phyloP scores from a whole-genome alignment of 1,140 invertebrate genomes.

The Papilio aristodemus region DNA sequence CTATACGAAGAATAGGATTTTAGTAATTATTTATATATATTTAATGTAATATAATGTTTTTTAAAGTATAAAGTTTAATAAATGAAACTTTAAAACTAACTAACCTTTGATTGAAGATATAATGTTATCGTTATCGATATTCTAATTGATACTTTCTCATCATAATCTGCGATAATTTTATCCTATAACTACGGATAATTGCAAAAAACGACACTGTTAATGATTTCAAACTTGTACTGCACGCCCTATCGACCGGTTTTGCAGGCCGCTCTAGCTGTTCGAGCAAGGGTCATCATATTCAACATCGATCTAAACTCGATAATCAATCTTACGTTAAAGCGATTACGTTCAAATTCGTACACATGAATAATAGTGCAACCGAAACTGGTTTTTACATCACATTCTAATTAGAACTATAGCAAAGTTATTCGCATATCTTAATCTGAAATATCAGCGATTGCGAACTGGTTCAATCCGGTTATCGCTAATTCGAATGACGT shows the following conservation, averaged over 20 bases:
- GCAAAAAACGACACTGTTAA: constrained; percentile 22
- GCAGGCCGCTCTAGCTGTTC: constrained; percentile 51
- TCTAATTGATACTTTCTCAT: constrained; percentile 4
- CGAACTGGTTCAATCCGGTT: constrained; percentile 13
- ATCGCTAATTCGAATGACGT: neutral
- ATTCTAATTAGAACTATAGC: constrained; percentile 31
- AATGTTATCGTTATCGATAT: constrained; percentile 10
- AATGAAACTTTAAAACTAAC: too few relatives aligned
- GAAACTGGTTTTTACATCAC: constrained; percentile 31
- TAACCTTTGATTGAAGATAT: neutral
- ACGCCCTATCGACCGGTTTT: constrained; percentile 52
- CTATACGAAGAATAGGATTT: neutral
- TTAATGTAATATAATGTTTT: too few relatives aligned
- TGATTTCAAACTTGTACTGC: constrained; percentile 35
- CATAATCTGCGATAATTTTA: neutral
- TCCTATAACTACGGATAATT: constrained; percentile 24
- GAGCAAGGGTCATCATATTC: constrained; percentile 49
- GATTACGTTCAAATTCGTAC: constrained; percentile 32
- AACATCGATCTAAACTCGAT: constrained; percentile 30
- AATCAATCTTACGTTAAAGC: constrained; percentile 23
- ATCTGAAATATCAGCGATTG: constrained; percentile 35
- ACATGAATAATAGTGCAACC: constrained; percentile 1
- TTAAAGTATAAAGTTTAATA: too few relatives aligned
- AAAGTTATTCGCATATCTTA: constrained; percentile 32
- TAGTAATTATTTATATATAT: neutral